These are phyloP conservation scores for Salarias fasciatus DNA, from an alignment of 2,797 vertebrate genomes.

Conservation along the genomic window DNA sequence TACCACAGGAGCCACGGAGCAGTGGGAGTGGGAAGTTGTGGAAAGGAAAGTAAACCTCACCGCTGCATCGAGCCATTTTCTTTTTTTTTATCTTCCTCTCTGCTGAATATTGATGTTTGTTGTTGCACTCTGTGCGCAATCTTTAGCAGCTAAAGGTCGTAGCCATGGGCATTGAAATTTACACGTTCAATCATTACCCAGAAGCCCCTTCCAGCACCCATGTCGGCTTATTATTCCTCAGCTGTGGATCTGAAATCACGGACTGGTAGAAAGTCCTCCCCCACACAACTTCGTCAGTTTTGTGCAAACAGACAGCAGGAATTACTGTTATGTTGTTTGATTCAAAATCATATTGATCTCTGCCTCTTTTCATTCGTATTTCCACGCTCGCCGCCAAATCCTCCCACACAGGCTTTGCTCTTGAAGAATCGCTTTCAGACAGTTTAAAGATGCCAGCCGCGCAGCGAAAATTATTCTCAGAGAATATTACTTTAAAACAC, in stretches of 20 bases:
- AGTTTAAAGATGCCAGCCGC: slow-evolving; percentile 65
- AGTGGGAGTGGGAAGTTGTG: slow-evolving; percentile 67
- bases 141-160: slow-evolving; percentile 53
- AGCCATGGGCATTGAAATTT: slow-evolving; percentile 66
- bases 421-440: slow-evolving; percentile 67
- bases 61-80: slow-evolving; percentile 57
- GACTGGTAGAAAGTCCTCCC: slow-evolving; percentile 16
- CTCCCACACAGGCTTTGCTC: slow-evolving; percentile 69
- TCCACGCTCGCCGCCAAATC: slow-evolving; percentile 66
- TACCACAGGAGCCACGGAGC: slow-evolving; percentile 65
- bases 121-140: slow-evolving; percentile 53
- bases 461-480: slow-evolving; percentile 61
- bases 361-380: slow-evolving; percentile 61
- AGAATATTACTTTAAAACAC: slow-evolving; percentile 76
- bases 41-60: slow-evolving; percentile 58
- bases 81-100: slow-evolving; percentile 54
- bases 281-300: slow-evolving; percentile 49
- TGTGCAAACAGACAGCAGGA: slow-evolving; percentile 61
- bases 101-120: slow-evolving; percentile 49
- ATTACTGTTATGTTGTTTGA: slow-evolving; percentile 71
- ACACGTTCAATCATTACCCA: slow-evolving; percentile 66
- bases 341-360: slow-evolving; percentile 75
- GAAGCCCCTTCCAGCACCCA: slow-evolving; percentile 15
- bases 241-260: slow-evolving; percentile 23
- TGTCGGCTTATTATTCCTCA: slow-evolving; percentile 18